phyloP scores from a whole-genome alignment of 2,797 vertebrate species.

The Pachyuromys duprasi region DNA sequence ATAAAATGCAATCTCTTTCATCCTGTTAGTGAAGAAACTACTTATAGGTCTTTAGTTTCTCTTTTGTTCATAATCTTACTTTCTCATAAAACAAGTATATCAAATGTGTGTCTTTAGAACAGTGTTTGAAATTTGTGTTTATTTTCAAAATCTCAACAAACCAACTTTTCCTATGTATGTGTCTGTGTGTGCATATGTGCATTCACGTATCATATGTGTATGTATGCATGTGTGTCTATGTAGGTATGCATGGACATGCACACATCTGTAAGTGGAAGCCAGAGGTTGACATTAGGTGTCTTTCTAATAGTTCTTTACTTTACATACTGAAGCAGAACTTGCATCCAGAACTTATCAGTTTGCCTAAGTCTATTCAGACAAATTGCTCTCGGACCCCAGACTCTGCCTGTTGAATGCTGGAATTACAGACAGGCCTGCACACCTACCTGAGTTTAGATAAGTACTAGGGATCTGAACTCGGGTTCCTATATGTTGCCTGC shows the following conservation, averaged over 20 bases:
- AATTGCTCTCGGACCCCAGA: neutral
- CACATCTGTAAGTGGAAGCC: neutral
- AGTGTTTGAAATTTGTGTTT: constrained; percentile 15
- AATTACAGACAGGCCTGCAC: too few species aligned
- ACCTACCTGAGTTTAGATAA: neutral
- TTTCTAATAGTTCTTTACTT: neutral
- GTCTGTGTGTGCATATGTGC: neutral
- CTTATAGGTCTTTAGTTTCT: neutral
- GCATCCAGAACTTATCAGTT: neutral
- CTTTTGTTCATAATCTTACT: neutral
- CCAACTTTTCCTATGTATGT: neutral
- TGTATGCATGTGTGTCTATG: neutral
- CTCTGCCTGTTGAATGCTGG: neutral
- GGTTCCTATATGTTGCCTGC: neutral
- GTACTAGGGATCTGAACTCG: neutral
- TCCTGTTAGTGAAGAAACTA: neutral
- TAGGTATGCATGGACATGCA: too few species aligned
- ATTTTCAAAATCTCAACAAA: neutral
- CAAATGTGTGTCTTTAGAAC: neutral
- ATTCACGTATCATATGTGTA: too few species aligned
- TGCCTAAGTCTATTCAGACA: neutral
- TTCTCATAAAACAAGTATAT: constrained; percentile 16
- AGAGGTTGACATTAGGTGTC: neutral
- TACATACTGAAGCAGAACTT: neutral
- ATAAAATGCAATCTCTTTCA: constrained; percentile 1